Percentiles rank a stretch among this genome's conserved stretches.
phyloP scores from a whole-genome alignment of 2,797 vertebrate species.

The Phrynocephalus vlangalii region DNA sequence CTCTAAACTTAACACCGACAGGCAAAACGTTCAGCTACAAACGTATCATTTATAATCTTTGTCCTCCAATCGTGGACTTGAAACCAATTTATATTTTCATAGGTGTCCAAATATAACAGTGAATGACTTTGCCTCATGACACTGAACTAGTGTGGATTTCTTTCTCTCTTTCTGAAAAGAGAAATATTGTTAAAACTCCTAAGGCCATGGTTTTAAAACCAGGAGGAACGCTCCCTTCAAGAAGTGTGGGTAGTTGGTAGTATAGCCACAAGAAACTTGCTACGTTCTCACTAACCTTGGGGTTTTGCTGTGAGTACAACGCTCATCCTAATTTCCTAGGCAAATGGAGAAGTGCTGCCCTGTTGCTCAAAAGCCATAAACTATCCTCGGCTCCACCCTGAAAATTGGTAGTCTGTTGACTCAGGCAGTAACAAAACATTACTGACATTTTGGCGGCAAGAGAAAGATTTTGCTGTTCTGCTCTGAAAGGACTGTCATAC shows the following conservation, averaged over 20 bases:
- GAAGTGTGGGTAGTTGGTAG: neutral
- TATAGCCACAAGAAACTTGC: neutral
- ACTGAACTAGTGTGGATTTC: conserved; percentile 12
- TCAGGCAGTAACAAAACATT: neutral
- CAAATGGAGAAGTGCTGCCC: neutral
- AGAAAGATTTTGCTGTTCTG: neutral
- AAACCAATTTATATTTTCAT: conserved; percentile 59
- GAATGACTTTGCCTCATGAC: neutral
- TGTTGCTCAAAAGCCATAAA: neutral
- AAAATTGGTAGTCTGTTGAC: neutral
- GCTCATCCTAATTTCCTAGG: neutral
- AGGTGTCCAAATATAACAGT: conserved; percentile 25
- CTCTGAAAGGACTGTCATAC: neutral
- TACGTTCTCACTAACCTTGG: neutral
- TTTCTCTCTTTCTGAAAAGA: neutral
- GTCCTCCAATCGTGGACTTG: conserved; percentile 68
- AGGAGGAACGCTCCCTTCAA: neutral
- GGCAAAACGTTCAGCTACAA: conserved; percentile 26
- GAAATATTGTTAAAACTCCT: neutral
- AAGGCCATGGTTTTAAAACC: neutral
- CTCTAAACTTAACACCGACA: conserved; percentile 30
- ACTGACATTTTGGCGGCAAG: neutral
- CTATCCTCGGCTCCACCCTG: neutral
- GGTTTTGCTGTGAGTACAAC: neutral
- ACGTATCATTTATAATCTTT: conserved; percentile 58